These are phyloP conservation scores for Cuculus canorus DNA, from an alignment of 2,797 vertebrate genomes.

Conservation along the genomic window DNA sequence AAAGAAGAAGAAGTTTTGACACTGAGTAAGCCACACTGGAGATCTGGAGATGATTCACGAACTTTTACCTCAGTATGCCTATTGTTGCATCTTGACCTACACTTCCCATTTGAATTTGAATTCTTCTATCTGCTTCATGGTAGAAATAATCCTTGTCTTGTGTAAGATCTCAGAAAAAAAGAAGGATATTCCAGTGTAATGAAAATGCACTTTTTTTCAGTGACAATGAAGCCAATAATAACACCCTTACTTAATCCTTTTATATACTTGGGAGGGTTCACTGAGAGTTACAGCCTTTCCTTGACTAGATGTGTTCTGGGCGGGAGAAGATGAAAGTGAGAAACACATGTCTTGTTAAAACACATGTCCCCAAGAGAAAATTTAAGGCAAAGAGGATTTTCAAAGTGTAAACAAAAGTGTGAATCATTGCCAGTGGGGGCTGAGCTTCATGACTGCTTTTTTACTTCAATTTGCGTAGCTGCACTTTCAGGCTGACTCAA, in stretches of 20 bases:
- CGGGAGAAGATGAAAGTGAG: not conserved
- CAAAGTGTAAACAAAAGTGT: constrained; percentile 9
- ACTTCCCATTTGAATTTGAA: not conserved
- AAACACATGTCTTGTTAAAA: constrained; percentile 5
- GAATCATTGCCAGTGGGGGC: not conserved
- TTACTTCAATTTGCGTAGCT: not conserved
- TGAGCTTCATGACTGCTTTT: not conserved
- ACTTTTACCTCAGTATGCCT: not conserved
- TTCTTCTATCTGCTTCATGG: not conserved
- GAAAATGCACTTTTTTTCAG: not conserved
- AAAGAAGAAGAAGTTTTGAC: not conserved
- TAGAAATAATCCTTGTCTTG: not conserved
- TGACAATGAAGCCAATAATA: not conserved
- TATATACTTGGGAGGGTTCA: not conserved
- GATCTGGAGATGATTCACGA: not conserved
- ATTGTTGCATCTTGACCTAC: not conserved
- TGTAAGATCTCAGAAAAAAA: not conserved
- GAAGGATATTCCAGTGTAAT: not conserved
- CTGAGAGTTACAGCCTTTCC: not conserved
- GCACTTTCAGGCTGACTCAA: not conserved
- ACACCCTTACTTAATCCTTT: not conserved
- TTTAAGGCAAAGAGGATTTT: constrained; percentile 7
- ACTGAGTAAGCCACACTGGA: not conserved
- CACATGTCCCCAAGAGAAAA: not conserved
- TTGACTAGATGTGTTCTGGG: not conserved